Base-by-base conservation (phyloP, 2,888 invertebrate genomes). In the Brachylomia viminalis region DNA sequence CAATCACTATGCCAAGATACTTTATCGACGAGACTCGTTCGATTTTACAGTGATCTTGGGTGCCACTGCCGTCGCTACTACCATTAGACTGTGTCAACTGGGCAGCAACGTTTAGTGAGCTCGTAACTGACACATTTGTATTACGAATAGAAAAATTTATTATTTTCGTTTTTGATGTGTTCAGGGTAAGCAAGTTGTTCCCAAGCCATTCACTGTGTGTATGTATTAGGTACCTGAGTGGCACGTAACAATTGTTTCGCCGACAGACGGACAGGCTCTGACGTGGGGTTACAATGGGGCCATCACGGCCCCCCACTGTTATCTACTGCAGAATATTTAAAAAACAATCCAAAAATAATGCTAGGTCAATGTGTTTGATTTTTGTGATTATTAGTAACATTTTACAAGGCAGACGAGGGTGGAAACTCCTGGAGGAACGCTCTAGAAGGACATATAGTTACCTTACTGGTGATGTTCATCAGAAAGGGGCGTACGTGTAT, bases 181-280 rank as follows among this genome's bases (percentile, higher is more conserved):
- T n/a, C n/a, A n/a, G n/a, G n/a, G n/a, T n/a, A n/a, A n/a, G n/a
- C n/a, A n/a, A n/a, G n/a, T n/a, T n/a, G n/a, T n/a, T n/a, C n/a
- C n/a, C n/a, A n/a, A n/a, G n/a, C n/a, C n/a, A n/a, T n/a, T n/a
- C n/a, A n/a, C n/a, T n/a, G n/a, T n/a, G n/a, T n/a, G n/a, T n/a
- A n/a, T n/a, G n/a, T n/a, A 68, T 45, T 38, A 66, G 49, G 30
- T 17, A 33, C 20, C 30, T 33, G 67, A 68, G 56, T 58, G 67
- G 62, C 52, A 67, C 47, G 56, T 69, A 69, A 73, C 64, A 52
- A 49, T 62, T 30, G 27, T 56, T 71, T 66, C 77, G 70, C 77
- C 70, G 82, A 71, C 66, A 59, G 79, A 82, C 54, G 33, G 85
- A 75, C 80, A 72, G 80, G 45, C 20, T 47, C 33, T 79, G 86